These are phyloP conservation scores for Sesia apiformis DNA, from an alignment of 2,888 invertebrate species.

Conservation along the genomic window DNA sequence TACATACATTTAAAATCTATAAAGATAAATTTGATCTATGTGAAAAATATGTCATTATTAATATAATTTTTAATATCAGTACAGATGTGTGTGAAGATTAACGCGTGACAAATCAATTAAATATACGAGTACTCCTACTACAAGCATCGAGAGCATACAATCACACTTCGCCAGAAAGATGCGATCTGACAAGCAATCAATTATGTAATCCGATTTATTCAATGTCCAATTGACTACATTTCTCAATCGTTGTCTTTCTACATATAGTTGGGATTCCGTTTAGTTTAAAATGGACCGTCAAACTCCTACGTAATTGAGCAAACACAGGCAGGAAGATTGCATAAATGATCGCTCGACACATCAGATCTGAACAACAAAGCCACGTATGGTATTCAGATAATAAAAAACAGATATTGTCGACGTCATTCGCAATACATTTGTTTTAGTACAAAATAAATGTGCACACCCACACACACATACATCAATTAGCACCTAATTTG, in stretches of 20 bases:
- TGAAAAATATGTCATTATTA: neutral
- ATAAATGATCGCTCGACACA: neutral
- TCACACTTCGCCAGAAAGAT: neutral
- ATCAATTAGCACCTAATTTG: conserved; percentile 66
- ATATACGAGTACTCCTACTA: neutral
- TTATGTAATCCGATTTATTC: too few species aligned
- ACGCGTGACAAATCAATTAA: neutral
- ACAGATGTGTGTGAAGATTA: neutral
- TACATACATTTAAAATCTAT: conserved; percentile 22
- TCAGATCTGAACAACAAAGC: neutral
- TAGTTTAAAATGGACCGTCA: too few species aligned
- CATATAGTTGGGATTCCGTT: too few species aligned
- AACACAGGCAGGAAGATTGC: too few species aligned
- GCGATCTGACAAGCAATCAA: neutral
- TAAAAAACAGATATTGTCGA: conserved; percentile 62
- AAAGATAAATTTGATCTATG: conserved; percentile 5
- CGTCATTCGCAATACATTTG: conserved; percentile 55
- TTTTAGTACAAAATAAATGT: conserved; percentile 46
- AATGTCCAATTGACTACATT: too few species aligned
- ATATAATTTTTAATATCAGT: neutral
- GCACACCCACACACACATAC: conserved; percentile 54
- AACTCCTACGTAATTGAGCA: too few species aligned
- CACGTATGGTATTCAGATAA: conserved; percentile 7
- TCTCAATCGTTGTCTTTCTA: too few species aligned
- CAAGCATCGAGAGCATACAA: neutral